Evolutionary conservation across 2,888 invertebrate species (phyloP).

Genomic region (Mesoligia furuncula): DNA sequence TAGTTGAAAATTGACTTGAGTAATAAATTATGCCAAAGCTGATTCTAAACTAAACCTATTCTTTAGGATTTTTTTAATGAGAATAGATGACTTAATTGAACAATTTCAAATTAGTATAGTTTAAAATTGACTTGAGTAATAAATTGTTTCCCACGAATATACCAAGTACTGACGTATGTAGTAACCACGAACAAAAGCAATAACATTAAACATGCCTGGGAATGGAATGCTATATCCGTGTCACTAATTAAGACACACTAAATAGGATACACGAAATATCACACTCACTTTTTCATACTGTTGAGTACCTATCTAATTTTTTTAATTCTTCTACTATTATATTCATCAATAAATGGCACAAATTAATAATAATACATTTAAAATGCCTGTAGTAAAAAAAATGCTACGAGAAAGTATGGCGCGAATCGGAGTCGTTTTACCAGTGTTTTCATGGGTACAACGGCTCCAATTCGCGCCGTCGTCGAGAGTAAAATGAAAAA

Average conservation of each 20-base stretch:
- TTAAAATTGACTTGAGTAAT: background rate
- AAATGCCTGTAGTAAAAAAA: background rate
- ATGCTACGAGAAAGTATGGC: background rate
- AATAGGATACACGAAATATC: background rate
- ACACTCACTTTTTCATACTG: background rate
- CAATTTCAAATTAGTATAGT: background rate
- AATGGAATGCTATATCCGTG: background rate
- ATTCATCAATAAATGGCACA: background rate
- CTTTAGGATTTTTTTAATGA: background rate
- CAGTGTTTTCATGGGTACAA: too few relatives aligned
- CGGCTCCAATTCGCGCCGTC: too few relatives aligned
- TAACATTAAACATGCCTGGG: background rate
- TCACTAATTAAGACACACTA: background rate
- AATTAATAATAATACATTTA: background rate
- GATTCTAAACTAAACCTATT: background rate
- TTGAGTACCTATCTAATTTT: background rate
- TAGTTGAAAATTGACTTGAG: background rate
- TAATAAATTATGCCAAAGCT: background rate
- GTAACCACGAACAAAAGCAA: background rate
- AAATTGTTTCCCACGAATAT: background rate
- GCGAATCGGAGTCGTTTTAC: background rate
- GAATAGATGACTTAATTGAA: background rate
- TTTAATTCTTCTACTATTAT: background rate
- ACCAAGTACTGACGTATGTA: background rate
- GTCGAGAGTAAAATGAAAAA: too few relatives aligned